phyloP scores from a whole-genome alignment of 2,797 vertebrate genomes.

The Hirundo rustica region DNA sequence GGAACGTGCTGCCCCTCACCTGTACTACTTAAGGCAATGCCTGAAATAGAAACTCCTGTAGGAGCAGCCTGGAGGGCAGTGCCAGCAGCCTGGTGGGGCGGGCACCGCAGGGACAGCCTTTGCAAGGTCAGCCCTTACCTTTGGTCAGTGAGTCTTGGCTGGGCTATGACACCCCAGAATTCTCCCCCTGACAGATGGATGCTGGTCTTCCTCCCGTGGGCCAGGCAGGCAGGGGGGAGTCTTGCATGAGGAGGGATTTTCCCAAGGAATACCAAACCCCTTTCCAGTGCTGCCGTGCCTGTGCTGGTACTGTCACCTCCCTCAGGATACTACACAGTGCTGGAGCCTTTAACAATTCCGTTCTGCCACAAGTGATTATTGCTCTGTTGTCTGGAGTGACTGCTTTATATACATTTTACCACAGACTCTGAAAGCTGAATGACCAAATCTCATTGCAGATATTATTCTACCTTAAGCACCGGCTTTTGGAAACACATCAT shows the following conservation, averaged over 20 bases:
- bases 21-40: neutral
- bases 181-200: rapidly evolving
- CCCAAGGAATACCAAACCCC: neutral
- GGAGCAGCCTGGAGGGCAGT: neutral
- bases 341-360: neutral
- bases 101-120: neutral
- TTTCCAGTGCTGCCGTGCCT: rapidly evolving
- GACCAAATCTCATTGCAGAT: neutral
- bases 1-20: neutral
- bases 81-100: neutral
- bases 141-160: neutral
- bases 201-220: neutral
- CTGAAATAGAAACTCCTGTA: neutral
- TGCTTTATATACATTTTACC: neutral
- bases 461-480: neutral
- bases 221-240: neutral
- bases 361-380: neutral
- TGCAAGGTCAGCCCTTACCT: neutral
- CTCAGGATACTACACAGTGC: too few relatives aligned
- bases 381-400: neutral
- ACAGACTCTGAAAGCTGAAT: neutral
- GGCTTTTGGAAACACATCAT: neutral
- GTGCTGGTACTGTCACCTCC: neutral
- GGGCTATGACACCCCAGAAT: neutral
- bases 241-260: neutral